Conservation (phyloP, 2,797 vertebrate species). For the Danio choprae region DNA sequence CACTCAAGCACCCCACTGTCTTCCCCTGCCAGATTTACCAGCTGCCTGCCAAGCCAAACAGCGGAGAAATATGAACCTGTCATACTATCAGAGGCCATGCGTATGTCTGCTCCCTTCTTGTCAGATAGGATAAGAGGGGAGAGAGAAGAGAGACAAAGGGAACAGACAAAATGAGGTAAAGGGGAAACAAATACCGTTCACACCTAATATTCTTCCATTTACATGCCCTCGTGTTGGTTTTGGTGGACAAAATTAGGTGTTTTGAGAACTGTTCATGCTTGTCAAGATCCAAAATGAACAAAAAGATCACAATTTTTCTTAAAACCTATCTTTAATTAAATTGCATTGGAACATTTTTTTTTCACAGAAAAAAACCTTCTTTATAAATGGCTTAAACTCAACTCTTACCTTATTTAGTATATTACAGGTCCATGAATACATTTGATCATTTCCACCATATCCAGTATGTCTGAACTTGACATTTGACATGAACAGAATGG, state of each 20-base stretch:
- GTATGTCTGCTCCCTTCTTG: conserved; percentile 17
- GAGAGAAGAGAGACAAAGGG: conserved; percentile 19
- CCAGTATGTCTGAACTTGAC: no score
- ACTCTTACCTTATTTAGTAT: no score
- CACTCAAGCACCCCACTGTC: conserved; percentile 21
- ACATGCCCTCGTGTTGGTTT: background rate
- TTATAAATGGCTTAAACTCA: no score
- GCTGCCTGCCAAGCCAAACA: conserved; percentile 45
- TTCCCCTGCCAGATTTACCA: conserved; percentile 42
- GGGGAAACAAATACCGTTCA: conserved; percentile 2
- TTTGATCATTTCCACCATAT: no score
- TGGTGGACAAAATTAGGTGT: background rate
- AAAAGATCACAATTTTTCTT: background rate
- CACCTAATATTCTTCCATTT: background rate
- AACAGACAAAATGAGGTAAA: background rate
- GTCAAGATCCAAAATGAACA: background rate
- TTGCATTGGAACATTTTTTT: no score
- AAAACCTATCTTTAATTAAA: background rate
- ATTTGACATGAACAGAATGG: no score
- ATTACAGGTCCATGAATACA: background rate
- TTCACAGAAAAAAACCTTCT: no score
- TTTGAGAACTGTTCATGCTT: background rate
- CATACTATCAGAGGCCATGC: conserved; percentile 7
- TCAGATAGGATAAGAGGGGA: conserved; percentile 33
- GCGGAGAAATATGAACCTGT: conserved; percentile 42